Evolutionary conservation across 2,797 vertebrate species (phyloP).

Genomic region (Myotis planiceps): DNA sequence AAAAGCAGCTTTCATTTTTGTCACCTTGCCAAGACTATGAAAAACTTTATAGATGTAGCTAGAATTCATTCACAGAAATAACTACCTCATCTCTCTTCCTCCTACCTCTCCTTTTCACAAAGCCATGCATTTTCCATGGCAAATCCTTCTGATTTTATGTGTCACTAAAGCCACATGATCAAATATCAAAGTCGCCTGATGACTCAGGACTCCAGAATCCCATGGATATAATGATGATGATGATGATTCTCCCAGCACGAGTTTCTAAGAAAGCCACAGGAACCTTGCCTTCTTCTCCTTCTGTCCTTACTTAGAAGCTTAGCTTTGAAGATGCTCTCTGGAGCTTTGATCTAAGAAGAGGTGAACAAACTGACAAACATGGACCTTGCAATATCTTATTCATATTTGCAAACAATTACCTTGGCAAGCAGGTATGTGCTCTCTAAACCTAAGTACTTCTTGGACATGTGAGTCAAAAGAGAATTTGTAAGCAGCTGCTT

Average conservation of each 20-base stretch:
- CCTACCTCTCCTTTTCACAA: neutral
- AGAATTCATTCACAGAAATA: constrained; percentile 35
- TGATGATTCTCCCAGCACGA: neutral
- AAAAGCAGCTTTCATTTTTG: neutral
- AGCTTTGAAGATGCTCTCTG: neutral
- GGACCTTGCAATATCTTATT: neutral
- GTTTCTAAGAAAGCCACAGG: neutral
- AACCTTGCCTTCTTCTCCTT: neutral
- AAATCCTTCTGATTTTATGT: constrained; percentile 16
- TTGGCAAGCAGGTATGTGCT: neutral
- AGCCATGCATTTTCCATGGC: neutral
- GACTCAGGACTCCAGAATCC: neutral
- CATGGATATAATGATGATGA: neutral
- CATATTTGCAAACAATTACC: neutral
- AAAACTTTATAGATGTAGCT: neutral
- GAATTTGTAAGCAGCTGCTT: constrained; percentile 19
- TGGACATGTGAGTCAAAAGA: neutral
- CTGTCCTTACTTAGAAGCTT: neutral
- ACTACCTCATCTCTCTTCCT: neutral
- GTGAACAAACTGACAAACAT: neutral
- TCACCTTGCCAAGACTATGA: neutral
- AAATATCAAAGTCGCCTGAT: neutral
- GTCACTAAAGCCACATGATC: neutral
- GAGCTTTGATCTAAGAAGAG: neutral
- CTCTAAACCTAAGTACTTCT: neutral